Base-by-base conservation (phyloP, 2,797 vertebrate genomes). In the Fundulus diaphanus region DNA sequence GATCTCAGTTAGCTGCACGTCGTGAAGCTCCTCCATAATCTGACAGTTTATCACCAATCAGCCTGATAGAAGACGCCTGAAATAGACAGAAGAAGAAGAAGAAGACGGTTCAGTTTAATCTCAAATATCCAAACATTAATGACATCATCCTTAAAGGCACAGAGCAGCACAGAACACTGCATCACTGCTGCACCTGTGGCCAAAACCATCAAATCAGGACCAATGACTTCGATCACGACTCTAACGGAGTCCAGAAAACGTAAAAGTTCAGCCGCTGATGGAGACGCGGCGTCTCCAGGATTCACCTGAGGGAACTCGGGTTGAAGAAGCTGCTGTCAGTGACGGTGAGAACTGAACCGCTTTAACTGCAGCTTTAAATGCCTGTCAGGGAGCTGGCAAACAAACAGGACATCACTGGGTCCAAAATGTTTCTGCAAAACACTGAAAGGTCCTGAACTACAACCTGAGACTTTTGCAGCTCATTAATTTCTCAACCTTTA, bases 1-100 rank as follows among this genome's bases (percentile, higher is more conserved):
- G 93, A 98, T 98, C 93, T 98, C 97, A 49, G 97, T 98, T 87
- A 98, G 84, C 88, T 98, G 97, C 84, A 98, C 97, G 80, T 98
- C 97, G 86, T 98, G 97, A 78, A 98, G 95, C 89, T 98, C 97
- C 73, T 98, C 97, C 97, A 98, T 98, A 84, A 83, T 92, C 74
- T 75, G 68, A 40, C 66, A 31, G 27, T 77, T 76, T 77, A 68
- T 80, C 82, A 77, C 73, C 81, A 67, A 74, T 88, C 82, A 77
- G 67, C 54, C 80, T 73, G 76, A 52, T 40, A 16, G 67, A 72
- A 82, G 20, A 72, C 59, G 3, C 49, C 29, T 35, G 2, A 78
- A 51, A 73, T 31, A 49, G 73, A 48, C 44, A 69, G 29, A n/a
- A 61, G 24, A n/a, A 37, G 24, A n/a, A 37, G n/a, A 37, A 3